A percentile compares a stretch with the other conserved stretches of the same genome.
phyloP scores from a whole-genome alignment of 1,140 invertebrate genomes.

The Ceratosolen solmsi region DNA sequence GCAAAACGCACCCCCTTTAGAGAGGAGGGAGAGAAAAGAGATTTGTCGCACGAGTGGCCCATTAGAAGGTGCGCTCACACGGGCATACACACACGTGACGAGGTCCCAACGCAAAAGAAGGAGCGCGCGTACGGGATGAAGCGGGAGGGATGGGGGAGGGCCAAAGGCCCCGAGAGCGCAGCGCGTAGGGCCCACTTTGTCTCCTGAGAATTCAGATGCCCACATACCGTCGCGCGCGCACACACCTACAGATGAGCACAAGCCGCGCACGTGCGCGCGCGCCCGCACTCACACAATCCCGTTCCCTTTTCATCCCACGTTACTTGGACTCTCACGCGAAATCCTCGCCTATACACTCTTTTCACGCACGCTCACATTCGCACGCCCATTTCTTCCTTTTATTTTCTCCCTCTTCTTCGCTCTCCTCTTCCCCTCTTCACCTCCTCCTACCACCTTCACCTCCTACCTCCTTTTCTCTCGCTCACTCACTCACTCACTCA shows the following conservation, averaged over 20 bases:
- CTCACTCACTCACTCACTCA: too few relatives aligned
- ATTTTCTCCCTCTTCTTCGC: neutral
- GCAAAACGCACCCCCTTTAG: neutral
- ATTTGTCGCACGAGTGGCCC: slow-evolving; percentile 63
- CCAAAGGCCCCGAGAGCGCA: neutral
- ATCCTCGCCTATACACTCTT: slow-evolving; percentile 16
- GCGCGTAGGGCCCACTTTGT: slow-evolving; percentile 51
- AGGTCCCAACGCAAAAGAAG: neutral
- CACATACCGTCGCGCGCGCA: slow-evolving; percentile 43
- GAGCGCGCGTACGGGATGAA: neutral
- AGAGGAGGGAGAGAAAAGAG: slow-evolving; percentile 18
- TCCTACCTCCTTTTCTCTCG: too few relatives aligned
- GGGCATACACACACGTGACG: neutral
- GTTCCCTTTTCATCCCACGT: slow-evolving; percentile 44
- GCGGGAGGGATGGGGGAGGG: neutral
- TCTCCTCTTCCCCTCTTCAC: too few relatives aligned
- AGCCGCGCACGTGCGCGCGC: slow-evolving; percentile 26
- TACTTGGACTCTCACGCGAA: slow-evolving; percentile 40
- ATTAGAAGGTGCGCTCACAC: slow-evolving; percentile 57
- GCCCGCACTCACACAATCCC: neutral
- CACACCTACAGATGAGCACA: slow-evolving; percentile 49
- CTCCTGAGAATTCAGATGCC: slow-evolving; percentile 54
- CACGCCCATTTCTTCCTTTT: neutral
- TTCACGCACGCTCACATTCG: slow-evolving; percentile 11
- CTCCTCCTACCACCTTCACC: too few relatives aligned